Percentiles rank a stretch among this genome's conserved stretches.
Evolutionary conservation across 2,797 vertebrate species (phyloP).

Genomic region (Lerista edwardsae): DNA sequence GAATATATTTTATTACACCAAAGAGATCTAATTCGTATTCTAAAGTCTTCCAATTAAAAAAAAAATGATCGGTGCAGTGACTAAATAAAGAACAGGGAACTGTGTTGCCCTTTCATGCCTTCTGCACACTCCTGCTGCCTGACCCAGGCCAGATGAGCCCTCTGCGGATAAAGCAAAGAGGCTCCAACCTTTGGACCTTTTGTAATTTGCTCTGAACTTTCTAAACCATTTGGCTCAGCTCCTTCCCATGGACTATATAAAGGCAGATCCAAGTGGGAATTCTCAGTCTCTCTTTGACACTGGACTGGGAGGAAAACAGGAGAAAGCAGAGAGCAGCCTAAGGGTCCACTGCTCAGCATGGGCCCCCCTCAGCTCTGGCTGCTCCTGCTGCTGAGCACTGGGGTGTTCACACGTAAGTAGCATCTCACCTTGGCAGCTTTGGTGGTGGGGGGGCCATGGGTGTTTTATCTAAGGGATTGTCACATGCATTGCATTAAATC

Average conservation of each 20-base stretch:
- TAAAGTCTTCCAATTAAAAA: not conserved
- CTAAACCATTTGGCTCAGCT: conserved; percentile 72
- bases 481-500: not conserved
- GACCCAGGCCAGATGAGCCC: conserved; percentile 33
- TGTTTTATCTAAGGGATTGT: no score
- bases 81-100: conserved; percentile 2
- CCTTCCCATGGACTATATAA: conserved; percentile 82
- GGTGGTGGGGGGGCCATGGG: not conserved
- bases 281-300: conserved; percentile 76
- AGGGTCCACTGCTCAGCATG: conserved; percentile 78
- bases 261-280: conserved; percentile 49
- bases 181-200: conserved; percentile 83
- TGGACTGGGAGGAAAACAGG: conserved; percentile 53
- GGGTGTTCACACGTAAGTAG: conserved; percentile 84
- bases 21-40: not conserved
- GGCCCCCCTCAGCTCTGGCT: conserved; percentile 76
- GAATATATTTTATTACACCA: not conserved
- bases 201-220: conserved; percentile 75
- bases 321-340: conserved; percentile 39
- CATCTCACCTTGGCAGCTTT: not conserved
- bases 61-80: not conserved
- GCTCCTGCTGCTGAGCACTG: conserved; percentile 75
- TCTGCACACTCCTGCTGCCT: conserved; percentile 30
- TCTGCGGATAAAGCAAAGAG: conserved; percentile 63
- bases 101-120: conserved; percentile 25